Evolutionary conservation across 2,888 invertebrate genomes (phyloP), one percentile per base, ranked within the genome.

Genomic region (Athrips mouffetella): DNA sequence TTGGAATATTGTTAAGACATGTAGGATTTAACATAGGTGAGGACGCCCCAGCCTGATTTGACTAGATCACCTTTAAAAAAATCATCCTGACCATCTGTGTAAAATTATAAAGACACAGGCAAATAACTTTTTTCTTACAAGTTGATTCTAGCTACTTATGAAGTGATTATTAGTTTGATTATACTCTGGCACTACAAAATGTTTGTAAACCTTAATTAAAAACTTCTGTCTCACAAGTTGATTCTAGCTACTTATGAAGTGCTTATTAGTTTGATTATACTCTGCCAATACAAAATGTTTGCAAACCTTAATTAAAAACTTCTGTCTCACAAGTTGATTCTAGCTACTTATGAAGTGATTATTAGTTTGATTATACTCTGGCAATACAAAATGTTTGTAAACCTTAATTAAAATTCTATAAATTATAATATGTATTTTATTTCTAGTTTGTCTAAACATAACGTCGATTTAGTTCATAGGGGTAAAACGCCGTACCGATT

Each of bases 361-460:
- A 79, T 84, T 85, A 86, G 84, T 86, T 86, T 80, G 77, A 76
- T 82, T 80, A 83, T 85, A 82, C 78, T 86, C 80, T 84, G 78
- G 78, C 81, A 83, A 84, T 85, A 85, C 83, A 84, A 84, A 83
- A 80, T 83, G 83, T 87, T 88, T 88, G 86, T 88, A 87, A 87
- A 88, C 83, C 83, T 78, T 85, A 83, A 87, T 85, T 86, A 87
- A 88, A 35, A 88, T 86, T 85, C 80, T 87, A 86, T 86, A 77
- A 85, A 87, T 81, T 80, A 74, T 67, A 65, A 61, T 58, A 61
- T 65, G 69, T 56, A 63, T 78, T 80, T 79, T 69, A 75, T 76
- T 81, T 31, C 1, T 37, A 31, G n/a, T n/a, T n/a, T n/a, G n/a
- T n/a, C n/a, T n/a, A n/a, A n/a, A n/a, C n/a, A n/a, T n/a, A n/a